Percentiles rank a stretch among this genome's conserved stretches.
phyloP scores from a whole-genome alignment of 2,797 vertebrate species.

The Calcarius lapponicus region DNA sequence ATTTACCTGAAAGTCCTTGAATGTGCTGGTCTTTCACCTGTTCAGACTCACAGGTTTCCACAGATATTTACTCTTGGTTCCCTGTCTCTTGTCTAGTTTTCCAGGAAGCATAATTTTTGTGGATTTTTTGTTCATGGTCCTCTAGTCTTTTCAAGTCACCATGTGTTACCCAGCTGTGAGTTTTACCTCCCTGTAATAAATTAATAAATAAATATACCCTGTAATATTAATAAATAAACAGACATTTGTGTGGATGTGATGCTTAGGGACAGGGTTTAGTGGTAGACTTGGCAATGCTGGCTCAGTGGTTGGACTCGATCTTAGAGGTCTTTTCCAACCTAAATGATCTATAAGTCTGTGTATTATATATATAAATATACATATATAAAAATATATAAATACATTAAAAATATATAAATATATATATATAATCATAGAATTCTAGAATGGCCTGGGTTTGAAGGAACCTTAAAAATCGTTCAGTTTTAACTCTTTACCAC shows the following conservation, averaged over 20 bases:
- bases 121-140: neutral
- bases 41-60: neutral
- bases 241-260: neutral
- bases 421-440: neutral
- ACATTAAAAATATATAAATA: neutral
- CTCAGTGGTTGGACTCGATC: neutral
- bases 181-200: neutral
- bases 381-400: no score
- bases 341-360: neutral
- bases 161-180: neutral
- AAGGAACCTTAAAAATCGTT: neutral
- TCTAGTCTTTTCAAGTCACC: neutral
- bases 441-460: neutral
- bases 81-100: neutral
- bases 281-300: neutral
- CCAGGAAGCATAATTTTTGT: neutral
- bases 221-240: neutral
- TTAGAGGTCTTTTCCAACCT: neutral
- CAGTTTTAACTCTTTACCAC: fast-evolving
- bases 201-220: neutral
- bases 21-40: neutral
- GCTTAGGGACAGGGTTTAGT: neutral
- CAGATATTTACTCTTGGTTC: neutral
- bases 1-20: neutral
- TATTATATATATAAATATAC: neutral